Percentiles rank a stretch among this genome's conserved stretches.
phyloP scores from a whole-genome alignment of 2,113 vertebrate genomes.

The Vanacampus margaritifer region DNA sequence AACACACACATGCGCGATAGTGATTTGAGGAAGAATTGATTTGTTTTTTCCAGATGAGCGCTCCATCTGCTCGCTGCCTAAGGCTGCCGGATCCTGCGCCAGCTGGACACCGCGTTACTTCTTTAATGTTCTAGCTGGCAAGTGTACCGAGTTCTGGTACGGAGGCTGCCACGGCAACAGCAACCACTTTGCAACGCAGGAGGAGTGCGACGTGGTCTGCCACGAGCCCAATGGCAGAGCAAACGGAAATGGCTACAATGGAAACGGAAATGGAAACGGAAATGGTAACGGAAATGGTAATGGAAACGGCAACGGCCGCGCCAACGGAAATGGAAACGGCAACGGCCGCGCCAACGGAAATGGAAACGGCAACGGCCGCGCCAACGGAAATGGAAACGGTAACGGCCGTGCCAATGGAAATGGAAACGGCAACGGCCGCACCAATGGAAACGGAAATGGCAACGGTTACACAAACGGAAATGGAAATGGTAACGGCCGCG shows the following conservation, averaged over 20 bases:
- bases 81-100: conserved; percentile 79
- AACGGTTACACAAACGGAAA: background rate
- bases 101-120: conserved; percentile 85
- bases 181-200: conserved; percentile 84
- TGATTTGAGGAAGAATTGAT: background rate
- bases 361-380: background rate
- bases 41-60: conserved; percentile 70
- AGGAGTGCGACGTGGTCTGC: conserved; percentile 81
- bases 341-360: background rate
- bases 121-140: conserved; percentile 76
- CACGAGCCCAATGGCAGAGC: conserved; percentile 7
- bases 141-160: conserved; percentile 92
- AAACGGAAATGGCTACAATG: background rate
- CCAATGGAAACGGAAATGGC: background rate
- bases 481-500: background rate
- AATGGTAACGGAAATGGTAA: background rate
- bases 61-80: conserved; percentile 82
- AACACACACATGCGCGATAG: too few species aligned
- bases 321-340: background rate
- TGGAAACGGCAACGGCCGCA: background rate
- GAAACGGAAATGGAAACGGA: conserved; percentile 1
- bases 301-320: background rate
- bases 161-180: conserved; percentile 88
- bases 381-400: background rate
- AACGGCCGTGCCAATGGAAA: background rate